phyloP scores from a whole-genome alignment of 2,797 vertebrate genomes.

The Oryzias dopingdopingensis region DNA sequence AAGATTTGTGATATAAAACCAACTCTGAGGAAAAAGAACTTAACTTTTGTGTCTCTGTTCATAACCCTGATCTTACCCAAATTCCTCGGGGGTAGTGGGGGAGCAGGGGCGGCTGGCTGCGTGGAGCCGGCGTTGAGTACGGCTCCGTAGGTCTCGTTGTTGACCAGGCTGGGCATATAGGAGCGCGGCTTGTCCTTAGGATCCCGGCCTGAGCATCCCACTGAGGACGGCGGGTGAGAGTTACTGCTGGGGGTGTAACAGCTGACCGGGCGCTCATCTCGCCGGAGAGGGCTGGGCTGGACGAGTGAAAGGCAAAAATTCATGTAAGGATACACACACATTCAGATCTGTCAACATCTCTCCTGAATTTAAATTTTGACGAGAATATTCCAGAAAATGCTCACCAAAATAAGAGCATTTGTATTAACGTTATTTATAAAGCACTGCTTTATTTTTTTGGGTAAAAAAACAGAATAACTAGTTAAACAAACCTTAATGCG shows the following conservation, averaged over 20 bases:
- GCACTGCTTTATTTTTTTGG: no score
- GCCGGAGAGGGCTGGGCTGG: constrained; percentile 93
- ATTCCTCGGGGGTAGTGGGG: constrained; percentile 93
- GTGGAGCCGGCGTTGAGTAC: constrained; percentile 82
- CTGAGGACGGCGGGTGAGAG: constrained; percentile 75
- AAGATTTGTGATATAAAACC: no score
- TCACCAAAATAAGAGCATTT: no score
- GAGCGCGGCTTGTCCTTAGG: constrained; percentile 89
- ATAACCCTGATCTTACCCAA: constrained; percentile 73
- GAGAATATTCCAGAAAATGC: no score
- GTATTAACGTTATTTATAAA: no score
- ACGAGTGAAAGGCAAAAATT: neutral
- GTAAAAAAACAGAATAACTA: no score
- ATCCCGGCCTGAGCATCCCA: constrained; percentile 79
- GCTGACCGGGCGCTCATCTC: constrained; percentile 95
- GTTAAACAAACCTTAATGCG: no score
- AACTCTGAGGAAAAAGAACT: no score
- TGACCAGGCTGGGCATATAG: constrained; percentile 89
- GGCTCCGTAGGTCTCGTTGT: constrained; percentile 97
- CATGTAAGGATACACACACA: neutral
- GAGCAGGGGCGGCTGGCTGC: constrained; percentile 72
- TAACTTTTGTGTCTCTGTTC: neutral
- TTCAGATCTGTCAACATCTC: no score
- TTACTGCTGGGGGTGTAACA: constrained; percentile 84
- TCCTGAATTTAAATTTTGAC: no score